phyloP scores from a whole-genome alignment of 2,888 invertebrate genomes.

The Strigamia crassipes region DNA sequence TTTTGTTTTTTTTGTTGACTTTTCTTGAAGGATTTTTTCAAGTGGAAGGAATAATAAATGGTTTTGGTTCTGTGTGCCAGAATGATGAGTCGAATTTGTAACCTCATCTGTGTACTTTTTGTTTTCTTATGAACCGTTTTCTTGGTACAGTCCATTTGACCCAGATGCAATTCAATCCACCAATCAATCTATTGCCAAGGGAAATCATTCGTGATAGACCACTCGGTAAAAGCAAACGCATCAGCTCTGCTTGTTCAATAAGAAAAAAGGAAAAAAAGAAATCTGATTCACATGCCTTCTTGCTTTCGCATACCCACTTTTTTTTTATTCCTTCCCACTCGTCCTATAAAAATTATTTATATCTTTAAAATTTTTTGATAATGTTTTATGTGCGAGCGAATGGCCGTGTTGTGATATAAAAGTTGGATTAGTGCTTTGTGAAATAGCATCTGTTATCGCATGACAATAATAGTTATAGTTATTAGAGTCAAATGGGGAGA shows the following conservation, averaged over 20 bases:
- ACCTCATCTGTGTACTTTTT: conserved; percentile 15
- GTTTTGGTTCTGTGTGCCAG: not conserved
- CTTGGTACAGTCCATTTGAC: conserved; percentile 24
- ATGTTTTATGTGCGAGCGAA: not conserved
- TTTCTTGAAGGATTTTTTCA: not conserved
- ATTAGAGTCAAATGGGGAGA: not conserved
- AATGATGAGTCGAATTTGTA: conserved; percentile 4
- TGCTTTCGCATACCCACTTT: not conserved
- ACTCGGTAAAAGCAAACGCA: conserved; percentile 12
- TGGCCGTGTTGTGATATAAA: not conserved
- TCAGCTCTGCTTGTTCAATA: conserved; percentile 10
- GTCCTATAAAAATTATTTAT: conserved; percentile 27
- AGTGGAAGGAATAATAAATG: not conserved
- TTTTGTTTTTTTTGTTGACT: no score
- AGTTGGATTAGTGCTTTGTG: not conserved
- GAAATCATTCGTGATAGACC: conserved; percentile 26
- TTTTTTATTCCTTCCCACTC: not conserved
- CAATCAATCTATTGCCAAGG: conserved; percentile 36
- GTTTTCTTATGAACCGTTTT: conserved; percentile 32
- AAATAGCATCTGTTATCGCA: not conserved
- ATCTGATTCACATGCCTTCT: not conserved
- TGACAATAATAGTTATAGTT: not conserved
- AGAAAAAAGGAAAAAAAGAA: not conserved
- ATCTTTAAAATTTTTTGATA: conserved; percentile 24
- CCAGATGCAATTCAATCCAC: conserved; percentile 34